phyloP scores from a whole-genome alignment of 2,888 invertebrate species.

The Acleris cristana region DNA sequence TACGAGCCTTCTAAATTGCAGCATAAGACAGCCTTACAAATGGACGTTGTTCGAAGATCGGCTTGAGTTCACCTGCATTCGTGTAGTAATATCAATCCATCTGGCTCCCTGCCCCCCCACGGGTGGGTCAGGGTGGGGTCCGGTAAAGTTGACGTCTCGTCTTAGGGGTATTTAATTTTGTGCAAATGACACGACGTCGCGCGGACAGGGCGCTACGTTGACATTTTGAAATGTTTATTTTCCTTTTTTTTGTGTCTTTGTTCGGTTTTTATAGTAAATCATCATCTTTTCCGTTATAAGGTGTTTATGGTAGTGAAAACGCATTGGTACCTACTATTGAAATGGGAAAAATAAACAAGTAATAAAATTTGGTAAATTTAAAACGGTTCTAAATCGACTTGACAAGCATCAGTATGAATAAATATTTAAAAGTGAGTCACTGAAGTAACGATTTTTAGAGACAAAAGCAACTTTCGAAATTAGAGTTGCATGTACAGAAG shows the following conservation, averaged over 20 bases:
- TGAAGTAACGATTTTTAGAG: too few relatives aligned
- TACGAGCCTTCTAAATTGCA: constrained; percentile 39
- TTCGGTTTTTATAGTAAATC: background rate
- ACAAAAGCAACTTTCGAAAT: background rate
- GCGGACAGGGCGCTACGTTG: constrained; percentile 44
- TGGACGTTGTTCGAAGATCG: constrained; percentile 73
- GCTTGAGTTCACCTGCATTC: constrained; percentile 73
- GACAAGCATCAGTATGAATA: background rate
- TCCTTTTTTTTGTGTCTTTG: constrained; percentile 12
- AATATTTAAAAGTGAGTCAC: too few relatives aligned
- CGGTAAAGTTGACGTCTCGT: constrained; percentile 59
- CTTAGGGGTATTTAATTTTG: constrained; percentile 78
- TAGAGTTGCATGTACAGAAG: background rate
- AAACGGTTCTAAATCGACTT: background rate
- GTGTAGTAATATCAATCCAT: constrained; percentile 78
- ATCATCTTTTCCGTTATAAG: too few relatives aligned
- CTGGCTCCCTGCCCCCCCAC: constrained; percentile 48
- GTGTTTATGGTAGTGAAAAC: too few relatives aligned
- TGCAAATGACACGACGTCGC: constrained; percentile 72
- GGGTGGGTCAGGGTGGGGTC: constrained; percentile 41
- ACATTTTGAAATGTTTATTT: constrained; percentile 40
- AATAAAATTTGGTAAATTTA: too few relatives aligned
- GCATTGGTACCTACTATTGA: too few relatives aligned
- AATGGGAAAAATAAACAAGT: too few relatives aligned
- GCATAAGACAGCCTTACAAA: constrained; percentile 64